Base-by-base conservation (phyloP, 2,888 invertebrate species). In the Rosalia funebris region DNA sequence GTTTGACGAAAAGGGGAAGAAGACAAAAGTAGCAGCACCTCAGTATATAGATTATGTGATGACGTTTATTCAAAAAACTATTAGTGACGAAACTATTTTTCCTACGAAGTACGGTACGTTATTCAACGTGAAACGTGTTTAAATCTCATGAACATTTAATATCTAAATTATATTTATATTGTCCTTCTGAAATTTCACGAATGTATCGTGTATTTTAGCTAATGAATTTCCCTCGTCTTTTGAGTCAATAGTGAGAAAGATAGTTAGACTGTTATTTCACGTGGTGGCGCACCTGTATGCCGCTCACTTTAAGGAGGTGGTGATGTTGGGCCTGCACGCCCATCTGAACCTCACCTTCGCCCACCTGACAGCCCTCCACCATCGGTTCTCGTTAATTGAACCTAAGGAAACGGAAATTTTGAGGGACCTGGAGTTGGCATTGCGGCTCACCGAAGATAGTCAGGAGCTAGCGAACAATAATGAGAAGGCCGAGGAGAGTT, bases 11-110 rank as follows among this genome's bases (percentile, higher is more conserved):
- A 96, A 96, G 85, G 97, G 98, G 75, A 98, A 98, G 87, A 98
- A 98, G 86, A 92, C 92, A 72, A 93, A 96, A 83, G 93, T 97
- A 78, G 93, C 97, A 71, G 97, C 98, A 75, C 96, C 97, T 75
- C 97, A 98, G 84, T 98, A 98, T 84, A 93, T 98, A 83, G 98
- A 98, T 86, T 96, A 96, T 85, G 97, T 97, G 81, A 98, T 98
- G 95, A 96, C 97, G 69, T 96, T 92, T 86, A 95, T 95, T 75
- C 96, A 98, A 84, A 95, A 95, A 86, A 96, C 95, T 73, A 92
- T 98, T 84, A 93, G 93, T 83, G 97, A 98, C 84, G 98, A 98
- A 87, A 89, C 90, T 79, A 89, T 96, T 81, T 98, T 98, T 87
- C 98, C 98, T 83, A 98, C 98, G 80, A 98, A 98, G 89, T 97